Evolutionary conservation across 1,140 invertebrate genomes (phyloP).

Genomic region (Eriosoma lanigerum): DNA sequence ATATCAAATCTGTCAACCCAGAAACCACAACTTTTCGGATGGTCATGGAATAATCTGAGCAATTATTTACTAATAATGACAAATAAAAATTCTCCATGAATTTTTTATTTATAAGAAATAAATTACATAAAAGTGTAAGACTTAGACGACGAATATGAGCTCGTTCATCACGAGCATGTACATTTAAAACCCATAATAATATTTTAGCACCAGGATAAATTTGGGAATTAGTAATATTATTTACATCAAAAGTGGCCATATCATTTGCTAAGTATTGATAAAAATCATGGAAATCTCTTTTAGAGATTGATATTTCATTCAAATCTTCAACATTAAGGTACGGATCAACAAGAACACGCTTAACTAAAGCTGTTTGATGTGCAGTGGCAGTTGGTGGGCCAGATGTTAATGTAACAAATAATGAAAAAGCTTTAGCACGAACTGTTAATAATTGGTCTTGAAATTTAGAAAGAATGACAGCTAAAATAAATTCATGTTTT

Average conservation of each 20-base stretch:
- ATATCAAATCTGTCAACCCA: slow-evolving; percentile 27
- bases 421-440: slow-evolving; percentile 34
- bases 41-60: slow-evolving; percentile 32
- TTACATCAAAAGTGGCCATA: slow-evolving; percentile 27
- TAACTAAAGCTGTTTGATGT: slow-evolving; percentile 36
- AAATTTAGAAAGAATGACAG: slow-evolving; percentile 41
- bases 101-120: slow-evolving; percentile 38
- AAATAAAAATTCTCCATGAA: slow-evolving; percentile 37
- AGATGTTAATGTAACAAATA: slow-evolving; percentile 24
- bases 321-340: slow-evolving; percentile 28
- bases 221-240: slow-evolving; percentile 11
- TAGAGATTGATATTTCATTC: slow-evolving; percentile 24
- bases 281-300: slow-evolving; percentile 44
- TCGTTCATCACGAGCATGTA: slow-evolving; percentile 43
- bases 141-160: slow-evolving; percentile 43
- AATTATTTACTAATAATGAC: slow-evolving; percentile 26
- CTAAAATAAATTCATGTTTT: slow-evolving; percentile 38
- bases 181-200: slow-evolving; percentile 39
- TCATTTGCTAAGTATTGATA: slow-evolving; percentile 14
- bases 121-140: slow-evolving; percentile 40
- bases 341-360: slow-evolving; percentile 41
- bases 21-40: slow-evolving; percentile 36
- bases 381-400: slow-evolving; percentile 30
- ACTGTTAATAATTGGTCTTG: slow-evolving; percentile 45
- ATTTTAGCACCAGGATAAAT: slow-evolving; percentile 40